A percentile compares a stretch with the other conserved stretches of the same genome.
Conservation (phyloP, 2,113 vertebrate species). For the Ahaetulla prasina region DNA sequence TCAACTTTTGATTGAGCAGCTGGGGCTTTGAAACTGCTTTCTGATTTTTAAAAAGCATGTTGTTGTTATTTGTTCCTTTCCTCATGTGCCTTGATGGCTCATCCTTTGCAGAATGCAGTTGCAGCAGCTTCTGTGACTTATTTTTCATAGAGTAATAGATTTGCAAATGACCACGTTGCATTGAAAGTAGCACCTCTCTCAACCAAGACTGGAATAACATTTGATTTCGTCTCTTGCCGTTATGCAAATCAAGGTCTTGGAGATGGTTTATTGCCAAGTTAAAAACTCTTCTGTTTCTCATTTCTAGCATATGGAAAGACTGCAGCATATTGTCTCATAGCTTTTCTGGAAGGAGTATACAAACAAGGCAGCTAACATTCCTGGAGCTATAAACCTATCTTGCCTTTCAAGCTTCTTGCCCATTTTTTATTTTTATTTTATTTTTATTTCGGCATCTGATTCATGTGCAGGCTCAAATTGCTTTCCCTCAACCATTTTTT, state of each 20-base stretch:
- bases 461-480: neutral
- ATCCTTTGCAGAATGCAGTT: neutral
- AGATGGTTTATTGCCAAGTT: neutral
- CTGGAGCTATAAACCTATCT: neutral
- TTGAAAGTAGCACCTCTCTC: neutral
- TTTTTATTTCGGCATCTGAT: neutral
- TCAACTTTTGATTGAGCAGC: neutral
- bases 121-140: neutral
- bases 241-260: neutral
- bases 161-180: neutral
- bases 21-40: neutral
- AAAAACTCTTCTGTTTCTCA: neutral
- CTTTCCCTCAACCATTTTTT: neutral
- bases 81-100: neutral
- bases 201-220: neutral
- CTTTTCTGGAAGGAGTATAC: neutral
- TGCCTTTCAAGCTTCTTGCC: neutral
- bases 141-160: neutral
- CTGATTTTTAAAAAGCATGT: neutral
- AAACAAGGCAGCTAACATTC: neutral
- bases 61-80: neutral
- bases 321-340: neutral
- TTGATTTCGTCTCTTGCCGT: neutral
- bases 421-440: neutral
- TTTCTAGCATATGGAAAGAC: neutral